Evolutionary conservation across 1,140 invertebrate genomes (phyloP), one percentile per base, ranked within the genome.

Genomic region (Drosophila trapezifrons): DNA sequence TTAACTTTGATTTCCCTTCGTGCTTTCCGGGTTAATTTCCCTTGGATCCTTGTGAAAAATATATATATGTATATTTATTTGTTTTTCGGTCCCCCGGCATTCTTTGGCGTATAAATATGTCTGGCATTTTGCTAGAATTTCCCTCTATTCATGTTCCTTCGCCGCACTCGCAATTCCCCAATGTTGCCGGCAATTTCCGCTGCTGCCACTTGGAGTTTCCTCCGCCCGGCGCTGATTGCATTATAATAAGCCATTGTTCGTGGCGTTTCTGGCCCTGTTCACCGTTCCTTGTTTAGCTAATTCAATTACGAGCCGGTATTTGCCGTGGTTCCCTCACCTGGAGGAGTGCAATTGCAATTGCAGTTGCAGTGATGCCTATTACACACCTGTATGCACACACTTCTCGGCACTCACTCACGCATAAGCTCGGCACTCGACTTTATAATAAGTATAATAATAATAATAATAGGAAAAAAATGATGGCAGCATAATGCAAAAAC

Each of bases 221-320:
- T 29, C 13, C 35, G 12, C 65, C 12, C 13, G 17, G 47, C 49
- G 22, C 38, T 54, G 45, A 62, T 57, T 64, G 78, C 70, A 87
- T 79, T 86, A 86, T 87, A 82, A 65, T 86, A 82, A 69, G 82
- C 83, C 74, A 58, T 87, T 87, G 79, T 86, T 86, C 76, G 63
- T 59, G 71, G 56, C 59, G 78, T 78, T 85, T 66, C 51, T 69
- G 51, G 62, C 49, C 54, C 51, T 43, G 20, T 32, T 66, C 43
- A 49, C 69, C 54, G 37, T 42, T 40, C 52, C 57, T 69, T 83
- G 83, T 76, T 87, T 76, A 47, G 76, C 83, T 87, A 87, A 86
- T 86, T 86, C 84, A 87, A 86, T 86, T 86, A 84, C 72, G 75
- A 70, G 62, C 35, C 57, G 70, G 70, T 60, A 62, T 71, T 69